Percentiles rank a stretch among this genome's conserved stretches.
Conservation (phyloP, 2,113 vertebrate genomes). For the Rhabdornis inornatus region DNA sequence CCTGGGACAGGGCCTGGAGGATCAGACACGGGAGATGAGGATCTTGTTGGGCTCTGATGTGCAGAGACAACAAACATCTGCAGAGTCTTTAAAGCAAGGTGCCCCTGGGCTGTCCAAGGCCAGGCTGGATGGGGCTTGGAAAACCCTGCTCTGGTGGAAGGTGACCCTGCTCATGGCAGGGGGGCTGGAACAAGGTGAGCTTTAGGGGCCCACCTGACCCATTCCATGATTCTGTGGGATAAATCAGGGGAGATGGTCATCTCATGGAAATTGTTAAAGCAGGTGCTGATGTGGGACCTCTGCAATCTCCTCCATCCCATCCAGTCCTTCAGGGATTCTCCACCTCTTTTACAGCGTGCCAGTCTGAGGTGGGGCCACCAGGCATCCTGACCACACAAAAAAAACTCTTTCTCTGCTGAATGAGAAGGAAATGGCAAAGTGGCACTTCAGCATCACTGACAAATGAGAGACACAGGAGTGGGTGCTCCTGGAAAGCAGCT, state of each 20-base stretch:
- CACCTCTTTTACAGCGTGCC: background rate
- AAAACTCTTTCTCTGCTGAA: background rate
- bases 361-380: background rate
- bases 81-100: background rate
- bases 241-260: background rate
- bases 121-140: background rate
- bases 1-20: background rate
- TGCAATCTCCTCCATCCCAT: background rate
- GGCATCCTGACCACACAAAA: background rate
- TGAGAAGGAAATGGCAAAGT: background rate
- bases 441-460: background rate
- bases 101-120: background rate
- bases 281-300: background rate
- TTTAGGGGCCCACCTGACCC: no score
- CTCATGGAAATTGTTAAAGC: background rate
- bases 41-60: background rate
- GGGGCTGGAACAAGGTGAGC: fast-evolving
- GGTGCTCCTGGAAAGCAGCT: background rate
- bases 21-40: background rate
- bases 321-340: background rate
- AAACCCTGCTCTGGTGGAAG: background rate
- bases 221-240: fast-evolving
- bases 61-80: background rate
- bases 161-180: background rate
- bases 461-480: fast-evolving